Evolutionary conservation across 1,140 invertebrate species (phyloP).

Genomic region (Spodoptera litura): DNA sequence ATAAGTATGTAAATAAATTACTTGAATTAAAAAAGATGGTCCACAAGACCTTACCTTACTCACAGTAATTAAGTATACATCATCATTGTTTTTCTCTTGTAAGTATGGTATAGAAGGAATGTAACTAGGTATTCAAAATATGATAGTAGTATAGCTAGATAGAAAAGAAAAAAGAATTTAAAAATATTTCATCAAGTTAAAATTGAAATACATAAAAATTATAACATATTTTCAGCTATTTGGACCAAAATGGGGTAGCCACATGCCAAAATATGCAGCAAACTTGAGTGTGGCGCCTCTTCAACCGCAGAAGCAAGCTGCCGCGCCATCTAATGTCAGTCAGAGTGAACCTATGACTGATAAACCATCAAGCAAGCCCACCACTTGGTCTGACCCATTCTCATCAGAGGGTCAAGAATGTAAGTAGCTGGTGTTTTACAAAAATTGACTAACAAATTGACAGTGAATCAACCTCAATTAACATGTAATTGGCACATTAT

Average conservation of each 20-base stretch:
- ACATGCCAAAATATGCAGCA: constrained; percentile 92
- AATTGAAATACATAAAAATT: neutral
- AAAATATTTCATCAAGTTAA: too few species aligned
- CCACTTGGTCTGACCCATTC: constrained; percentile 73
- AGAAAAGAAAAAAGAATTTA: too few species aligned
- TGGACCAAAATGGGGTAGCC: constrained; percentile 91
- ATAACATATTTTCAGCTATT: constrained; percentile 87
- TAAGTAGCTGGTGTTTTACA: constrained; percentile 64
- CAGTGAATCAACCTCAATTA: constrained; percentile 19
- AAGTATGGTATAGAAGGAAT: too few species aligned
- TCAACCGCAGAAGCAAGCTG: constrained; percentile 89
- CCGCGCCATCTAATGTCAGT: constrained; percentile 49
- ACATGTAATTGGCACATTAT: constrained; percentile 43
- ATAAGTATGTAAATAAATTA: too few species aligned
- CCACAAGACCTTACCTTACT: too few species aligned
- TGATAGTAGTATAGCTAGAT: too few species aligned
- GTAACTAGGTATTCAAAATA: too few species aligned
- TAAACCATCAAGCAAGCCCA: constrained; percentile 65
- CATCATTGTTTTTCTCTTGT: too few species aligned
- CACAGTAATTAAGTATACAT: too few species aligned
- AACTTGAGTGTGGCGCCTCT: constrained; percentile 91
- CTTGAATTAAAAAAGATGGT: too few species aligned
- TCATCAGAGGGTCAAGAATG: constrained; percentile 81
- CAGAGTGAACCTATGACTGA: constrained; percentile 58
- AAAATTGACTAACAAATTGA: constrained; percentile 26